Percentiles rank a stretch among this genome's conserved stretches.
These are phyloP conservation scores for Hyla sarda DNA, from an alignment of 2,113 vertebrate species.

Conservation along the genomic window DNA sequence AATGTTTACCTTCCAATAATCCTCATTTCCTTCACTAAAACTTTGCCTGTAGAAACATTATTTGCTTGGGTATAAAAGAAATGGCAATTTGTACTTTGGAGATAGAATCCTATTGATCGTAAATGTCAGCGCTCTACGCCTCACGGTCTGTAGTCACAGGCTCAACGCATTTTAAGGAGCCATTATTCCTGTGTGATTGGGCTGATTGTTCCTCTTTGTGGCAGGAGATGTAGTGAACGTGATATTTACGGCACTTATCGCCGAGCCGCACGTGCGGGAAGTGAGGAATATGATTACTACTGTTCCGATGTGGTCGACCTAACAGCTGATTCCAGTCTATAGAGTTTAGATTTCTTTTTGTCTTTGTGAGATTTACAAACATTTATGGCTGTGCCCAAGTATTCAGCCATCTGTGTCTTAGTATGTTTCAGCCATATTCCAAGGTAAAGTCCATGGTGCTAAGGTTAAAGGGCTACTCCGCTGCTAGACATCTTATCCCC, in stretches of 20 bases:
- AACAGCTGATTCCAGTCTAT: not conserved
- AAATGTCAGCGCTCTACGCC: not conserved
- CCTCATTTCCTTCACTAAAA: not conserved
- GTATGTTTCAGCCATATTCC: too few relatives aligned
- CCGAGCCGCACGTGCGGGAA: not conserved
- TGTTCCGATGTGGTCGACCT: not conserved
- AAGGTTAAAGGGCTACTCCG: too few relatives aligned
- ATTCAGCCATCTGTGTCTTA: too few relatives aligned
- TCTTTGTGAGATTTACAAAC: too few relatives aligned
- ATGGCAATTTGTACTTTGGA: not conserved
- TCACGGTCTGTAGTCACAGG: not conserved
- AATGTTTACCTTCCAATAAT: not conserved
- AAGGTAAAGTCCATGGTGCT: too few relatives aligned
- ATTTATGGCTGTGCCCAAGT: too few relatives aligned
- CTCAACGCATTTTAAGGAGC: not conserved
- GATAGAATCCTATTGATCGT: not conserved
- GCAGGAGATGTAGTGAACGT: not conserved
- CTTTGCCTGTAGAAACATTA: not conserved
- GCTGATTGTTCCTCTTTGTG: not conserved
- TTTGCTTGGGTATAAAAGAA: not conserved
- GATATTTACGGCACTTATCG: slow-evolving; percentile 8
- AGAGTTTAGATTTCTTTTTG: not conserved
- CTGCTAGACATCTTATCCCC: too few relatives aligned
- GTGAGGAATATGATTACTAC: not conserved
- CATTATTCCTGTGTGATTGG: not conserved